A percentile compares a stretch with the other conserved stretches of the same genome.
Conservation (phyloP, 1,140 invertebrate species). For the Coenobita brevimanus region DNA sequence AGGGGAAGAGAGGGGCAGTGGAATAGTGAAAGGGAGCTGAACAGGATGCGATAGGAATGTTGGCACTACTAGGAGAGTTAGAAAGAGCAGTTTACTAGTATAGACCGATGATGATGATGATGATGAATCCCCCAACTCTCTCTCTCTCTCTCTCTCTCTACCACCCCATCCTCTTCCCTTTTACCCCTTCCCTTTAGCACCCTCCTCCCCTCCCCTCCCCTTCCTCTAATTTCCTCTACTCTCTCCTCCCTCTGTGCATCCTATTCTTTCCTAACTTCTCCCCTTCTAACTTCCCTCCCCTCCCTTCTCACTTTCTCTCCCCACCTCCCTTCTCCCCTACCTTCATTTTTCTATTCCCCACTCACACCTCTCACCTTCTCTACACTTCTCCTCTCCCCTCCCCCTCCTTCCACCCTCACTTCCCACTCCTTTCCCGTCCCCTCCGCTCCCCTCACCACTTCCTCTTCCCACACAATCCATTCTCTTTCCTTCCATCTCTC, state of each 20-base stretch:
- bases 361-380: too few species aligned
- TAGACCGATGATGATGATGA: too few species aligned
- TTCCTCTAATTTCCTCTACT: not conserved
- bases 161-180: not conserved
- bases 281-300: not conserved
- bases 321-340: too few species aligned
- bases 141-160: conserved; percentile 4
- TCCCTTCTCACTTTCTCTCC: not conserved
- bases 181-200: not conserved
- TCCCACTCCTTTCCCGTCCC: not conserved
- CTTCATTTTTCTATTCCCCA: too few species aligned
- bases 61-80: too few species aligned
- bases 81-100: not conserved
- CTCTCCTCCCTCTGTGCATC: not conserved
- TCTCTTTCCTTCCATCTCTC: not conserved
- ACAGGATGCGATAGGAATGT: not conserved
- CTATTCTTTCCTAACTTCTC: not conserved
- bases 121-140: not conserved
- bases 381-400: too few species aligned
- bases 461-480: too few species aligned
- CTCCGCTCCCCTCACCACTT: not conserved
- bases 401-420: not conserved
- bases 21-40: not conserved
- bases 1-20: not conserved
- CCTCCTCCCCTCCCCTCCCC: not conserved